Evolutionary conservation across 2,797 vertebrate species (phyloP).

Genomic region (Poliocrania exsul): DNA sequence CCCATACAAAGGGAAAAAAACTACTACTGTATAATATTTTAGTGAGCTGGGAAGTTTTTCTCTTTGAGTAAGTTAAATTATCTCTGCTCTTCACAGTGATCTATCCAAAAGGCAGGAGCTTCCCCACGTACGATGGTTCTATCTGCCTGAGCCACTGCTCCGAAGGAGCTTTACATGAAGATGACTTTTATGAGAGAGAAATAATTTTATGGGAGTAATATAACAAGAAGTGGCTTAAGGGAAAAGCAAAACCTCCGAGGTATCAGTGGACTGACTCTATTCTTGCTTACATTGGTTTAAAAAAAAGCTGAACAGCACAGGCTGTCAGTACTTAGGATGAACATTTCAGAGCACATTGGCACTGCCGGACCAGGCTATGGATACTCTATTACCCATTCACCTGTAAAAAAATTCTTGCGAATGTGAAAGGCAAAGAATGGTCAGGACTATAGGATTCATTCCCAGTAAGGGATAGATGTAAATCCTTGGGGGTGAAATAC

Average conservation of each 20-base stretch:
- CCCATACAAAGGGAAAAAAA: background rate
- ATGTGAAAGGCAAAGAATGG: background rate
- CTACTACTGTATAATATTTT: background rate
- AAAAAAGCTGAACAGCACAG: background rate
- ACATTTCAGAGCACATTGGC: accelerated
- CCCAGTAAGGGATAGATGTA: background rate
- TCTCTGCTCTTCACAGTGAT: background rate
- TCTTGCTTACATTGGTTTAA: background rate
- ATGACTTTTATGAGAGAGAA: background rate
- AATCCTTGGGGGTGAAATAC: background rate
- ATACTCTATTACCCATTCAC: background rate
- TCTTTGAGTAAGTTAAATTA: background rate
- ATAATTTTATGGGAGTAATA: background rate
- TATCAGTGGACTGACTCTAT: background rate
- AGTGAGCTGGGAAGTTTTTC: background rate
- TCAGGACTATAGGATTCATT: background rate
- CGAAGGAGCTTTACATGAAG: background rate
- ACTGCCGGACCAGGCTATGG: background rate
- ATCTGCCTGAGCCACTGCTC: background rate
- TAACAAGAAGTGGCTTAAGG: background rate
- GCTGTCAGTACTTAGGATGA: background rate
- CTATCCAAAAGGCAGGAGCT: background rate
- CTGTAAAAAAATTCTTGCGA: background rate
- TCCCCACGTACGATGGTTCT: background rate
- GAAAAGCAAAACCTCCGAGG: background rate